A percentile compares a stretch with the other conserved stretches of the same genome.
Evolutionary conservation across 1,140 invertebrate genomes (phyloP).

Genomic region (Grapholita molesta): DNA sequence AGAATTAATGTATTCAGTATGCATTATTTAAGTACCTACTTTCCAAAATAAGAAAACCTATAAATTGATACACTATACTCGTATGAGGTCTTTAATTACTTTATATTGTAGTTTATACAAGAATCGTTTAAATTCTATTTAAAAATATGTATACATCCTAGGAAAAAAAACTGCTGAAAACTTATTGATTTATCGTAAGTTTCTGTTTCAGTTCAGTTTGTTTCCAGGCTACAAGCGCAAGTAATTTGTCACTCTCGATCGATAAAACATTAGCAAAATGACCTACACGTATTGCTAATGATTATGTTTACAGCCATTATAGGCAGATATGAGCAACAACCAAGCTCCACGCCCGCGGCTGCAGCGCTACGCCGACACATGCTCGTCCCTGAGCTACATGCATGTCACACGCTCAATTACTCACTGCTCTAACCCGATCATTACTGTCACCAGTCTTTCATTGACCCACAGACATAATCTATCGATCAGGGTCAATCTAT

Average conservation of each 20-base stretch:
- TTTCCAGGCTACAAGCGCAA: background rate
- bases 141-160: too few species aligned
- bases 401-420: slow-evolving; percentile 5
- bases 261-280: background rate
- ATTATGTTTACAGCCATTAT: background rate
- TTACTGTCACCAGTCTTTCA: slow-evolving; percentile 7
- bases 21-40: too few species aligned
- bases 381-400: slow-evolving; percentile 10
- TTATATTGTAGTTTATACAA: too few species aligned
- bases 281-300: background rate
- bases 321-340: too few species aligned
- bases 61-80: too few species aligned
- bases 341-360: background rate
- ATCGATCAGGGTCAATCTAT: slow-evolving; percentile 11
- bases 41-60: too few species aligned
- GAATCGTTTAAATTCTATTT: too few species aligned
- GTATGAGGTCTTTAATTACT: too few species aligned
- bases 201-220: too few species aligned
- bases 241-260: background rate
- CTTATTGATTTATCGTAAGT: too few species aligned
- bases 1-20: too few species aligned
- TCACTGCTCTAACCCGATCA: slow-evolving; percentile 10
- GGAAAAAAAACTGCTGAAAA: too few species aligned
- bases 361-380: background rate
- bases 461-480: slow-evolving; percentile 15